phyloP scores from a whole-genome alignment of 2,797 vertebrate genomes.

The Etheostoma nigrum region DNA sequence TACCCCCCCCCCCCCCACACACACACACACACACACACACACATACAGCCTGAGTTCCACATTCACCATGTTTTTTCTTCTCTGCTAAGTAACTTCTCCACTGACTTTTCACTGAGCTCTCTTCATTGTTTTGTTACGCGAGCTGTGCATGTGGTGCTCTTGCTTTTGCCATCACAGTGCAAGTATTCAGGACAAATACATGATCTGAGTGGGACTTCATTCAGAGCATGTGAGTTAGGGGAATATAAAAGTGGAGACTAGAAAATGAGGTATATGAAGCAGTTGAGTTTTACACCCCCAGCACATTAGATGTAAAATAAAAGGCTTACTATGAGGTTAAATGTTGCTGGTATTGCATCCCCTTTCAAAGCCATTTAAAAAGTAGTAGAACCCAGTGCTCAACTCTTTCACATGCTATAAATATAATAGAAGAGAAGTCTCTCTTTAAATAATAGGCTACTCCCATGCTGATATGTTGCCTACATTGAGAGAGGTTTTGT shows the following conservation, averaged over 20 bases:
- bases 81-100: conserved; percentile 32
- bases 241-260: conserved; percentile 18
- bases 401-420: background rate
- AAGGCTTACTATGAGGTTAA: background rate
- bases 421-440: background rate
- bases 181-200: background rate
- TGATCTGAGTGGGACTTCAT: conserved; percentile 14
- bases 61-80: conserved; percentile 54
- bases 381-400: background rate
- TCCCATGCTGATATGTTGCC: background rate
- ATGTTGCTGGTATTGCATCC: background rate
- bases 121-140: conserved; percentile 38
- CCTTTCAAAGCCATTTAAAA: background rate
- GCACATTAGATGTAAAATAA: background rate
- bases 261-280: background rate
- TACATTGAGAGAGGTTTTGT: background rate
- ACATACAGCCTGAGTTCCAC: conserved; percentile 46
- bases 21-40: conserved; percentile 42
- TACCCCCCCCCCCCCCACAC: conserved; percentile 55
- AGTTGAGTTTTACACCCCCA: too few species aligned
- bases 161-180: conserved; percentile 6
- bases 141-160: conserved; percentile 24
- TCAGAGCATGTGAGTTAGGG: background rate
- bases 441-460: background rate
- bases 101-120: conserved; percentile 48